Base-by-base conservation (phyloP, 2,113 vertebrate species). In the Cynoglossus semilaevis region DNA sequence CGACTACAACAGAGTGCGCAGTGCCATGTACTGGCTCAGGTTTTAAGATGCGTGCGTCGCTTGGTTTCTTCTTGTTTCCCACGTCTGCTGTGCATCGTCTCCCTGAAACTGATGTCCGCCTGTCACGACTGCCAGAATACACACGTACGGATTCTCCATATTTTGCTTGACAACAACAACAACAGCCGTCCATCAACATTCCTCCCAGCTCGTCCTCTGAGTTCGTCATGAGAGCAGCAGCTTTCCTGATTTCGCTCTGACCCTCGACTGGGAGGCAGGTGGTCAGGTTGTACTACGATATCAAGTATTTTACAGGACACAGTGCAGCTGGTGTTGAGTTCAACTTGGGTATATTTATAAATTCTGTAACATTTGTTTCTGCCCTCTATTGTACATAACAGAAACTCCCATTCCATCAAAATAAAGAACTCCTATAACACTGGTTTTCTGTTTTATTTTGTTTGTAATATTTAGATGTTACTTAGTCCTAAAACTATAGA, bases 1-100 rank as follows among this genome's bases (percentile, higher is more conserved):
- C 0, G 96, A 98, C 87, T 98, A 99, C 91, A 98, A 97, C 91
- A 92, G 96, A 81, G 85, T 95, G 84, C 95, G 95, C 62, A 96
- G 94, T 2, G 88, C 74, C 77, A 98, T 98, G 94, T 97, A 94
- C 91, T 98, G 96, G 96, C 77, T 96, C 61, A 92, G 95, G 51
- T 92, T 96, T 80, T 98, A 94, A 82, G 14, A 38, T 1, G 0
- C 48, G 8, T 1, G 0, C 48, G 8, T n/a, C 15, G 19, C 8
- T 41, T 69, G 3, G 22, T 29, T 56, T 58, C 45, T 67, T 29
- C 8, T 0, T 17, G 50, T 75, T 67, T 68, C 47, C 61, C 18
- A 13, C 12, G 8, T 70, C 54, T 58, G 46, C 67, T 63, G 29
- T 36, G 58, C 55, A 15, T 40, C 40, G 17, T 72, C 41, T 43